A percentile compares a stretch with the other conserved stretches of the same genome.
phyloP scores from a whole-genome alignment of 2,888 invertebrate species.

The Saturnia japonica region DNA sequence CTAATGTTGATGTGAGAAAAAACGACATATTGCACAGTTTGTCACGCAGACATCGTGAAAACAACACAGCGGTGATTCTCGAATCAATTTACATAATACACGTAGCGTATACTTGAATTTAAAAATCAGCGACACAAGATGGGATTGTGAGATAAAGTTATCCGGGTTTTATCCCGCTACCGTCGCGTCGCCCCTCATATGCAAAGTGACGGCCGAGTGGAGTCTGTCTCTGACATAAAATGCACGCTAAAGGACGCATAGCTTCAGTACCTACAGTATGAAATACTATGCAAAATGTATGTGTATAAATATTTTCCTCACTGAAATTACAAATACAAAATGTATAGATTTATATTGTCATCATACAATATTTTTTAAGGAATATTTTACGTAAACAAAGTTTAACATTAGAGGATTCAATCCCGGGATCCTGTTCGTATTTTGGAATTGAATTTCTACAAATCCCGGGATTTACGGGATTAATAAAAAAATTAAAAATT shows the following conservation, averaged over 20 bases:
- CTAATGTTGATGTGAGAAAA: too few relatives aligned
- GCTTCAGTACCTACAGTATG: slow-evolving; percentile 36
- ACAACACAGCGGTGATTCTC: slow-evolving; percentile 44
- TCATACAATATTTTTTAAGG: neutral
- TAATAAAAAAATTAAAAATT: too few relatives aligned
- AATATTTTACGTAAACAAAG: neutral
- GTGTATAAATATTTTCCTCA: slow-evolving; percentile 24
- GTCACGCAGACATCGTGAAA: neutral
- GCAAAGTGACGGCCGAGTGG: slow-evolving; percentile 54
- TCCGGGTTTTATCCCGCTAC: slow-evolving; percentile 51
- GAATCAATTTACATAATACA: slow-evolving; percentile 65
- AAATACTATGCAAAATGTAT: slow-evolving; percentile 43
- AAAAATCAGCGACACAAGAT: slow-evolving; percentile 60
- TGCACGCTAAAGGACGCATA: slow-evolving; percentile 47
- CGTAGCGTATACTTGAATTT: slow-evolving; percentile 58
- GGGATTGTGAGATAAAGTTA: slow-evolving; percentile 60
- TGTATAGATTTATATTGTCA: neutral
- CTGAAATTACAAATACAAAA: slow-evolving; percentile 17
- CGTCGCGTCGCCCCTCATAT: slow-evolving; percentile 48
- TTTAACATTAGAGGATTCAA: too few relatives aligned
- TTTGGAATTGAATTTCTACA: too few relatives aligned
- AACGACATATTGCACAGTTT: neutral
- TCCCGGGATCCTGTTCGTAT: too few relatives aligned
- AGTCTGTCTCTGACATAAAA: slow-evolving; percentile 54
- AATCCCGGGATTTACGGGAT: too few relatives aligned